phyloP scores from a whole-genome alignment of 2,888 invertebrate genomes.

The Cistogaster globosa region DNA sequence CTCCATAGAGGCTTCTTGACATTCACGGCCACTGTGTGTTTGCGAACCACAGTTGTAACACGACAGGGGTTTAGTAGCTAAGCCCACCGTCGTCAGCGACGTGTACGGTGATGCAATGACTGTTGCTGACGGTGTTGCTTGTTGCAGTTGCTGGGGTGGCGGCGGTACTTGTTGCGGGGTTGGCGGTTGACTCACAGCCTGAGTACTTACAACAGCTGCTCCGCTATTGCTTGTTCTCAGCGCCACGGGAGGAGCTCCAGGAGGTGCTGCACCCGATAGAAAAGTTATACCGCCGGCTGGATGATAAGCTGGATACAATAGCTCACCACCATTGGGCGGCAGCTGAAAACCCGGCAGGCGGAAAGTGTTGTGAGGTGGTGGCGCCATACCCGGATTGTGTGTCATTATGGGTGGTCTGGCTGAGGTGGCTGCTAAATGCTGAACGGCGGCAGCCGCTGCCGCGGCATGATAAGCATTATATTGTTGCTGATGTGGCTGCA shows the following conservation, averaged over 20 bases:
- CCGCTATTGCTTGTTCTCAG: slow-evolving; percentile 71
- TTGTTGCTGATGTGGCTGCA: slow-evolving; percentile 78
- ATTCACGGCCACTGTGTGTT: slow-evolving; percentile 92
- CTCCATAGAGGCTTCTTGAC: slow-evolving; percentile 95
- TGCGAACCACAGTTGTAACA: slow-evolving; percentile 97
- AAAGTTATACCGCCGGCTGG: slow-evolving; percentile 76
- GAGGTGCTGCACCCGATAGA: slow-evolving; percentile 75
- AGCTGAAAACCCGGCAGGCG: slow-evolving; percentile 82
- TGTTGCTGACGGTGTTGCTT: slow-evolving; percentile 76
- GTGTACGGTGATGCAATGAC: slow-evolving; percentile 77
- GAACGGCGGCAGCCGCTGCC: slow-evolving; percentile 72
- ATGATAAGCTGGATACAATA: slow-evolving; percentile 84
- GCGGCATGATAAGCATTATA: slow-evolving; percentile 78
- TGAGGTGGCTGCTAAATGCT: slow-evolving; percentile 76
- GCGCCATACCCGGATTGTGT: slow-evolving; percentile 78
- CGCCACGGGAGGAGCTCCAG: slow-evolving; percentile 71
- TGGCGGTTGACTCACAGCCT: slow-evolving; percentile 72
- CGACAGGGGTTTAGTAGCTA: slow-evolving; percentile 83
- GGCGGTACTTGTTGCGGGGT: slow-evolving; percentile 75
- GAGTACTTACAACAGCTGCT: slow-evolving; percentile 65
- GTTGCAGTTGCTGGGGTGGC: slow-evolving; percentile 75
- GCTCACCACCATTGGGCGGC: slow-evolving; percentile 85
- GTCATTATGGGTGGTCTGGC: slow-evolving; percentile 78
- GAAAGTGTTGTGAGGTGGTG: slow-evolving; percentile 76
- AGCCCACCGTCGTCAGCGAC: slow-evolving; percentile 73